Evolutionary conservation across 2,113 vertebrate genomes (phyloP).

Genomic region (Taxidea taxus): DNA sequence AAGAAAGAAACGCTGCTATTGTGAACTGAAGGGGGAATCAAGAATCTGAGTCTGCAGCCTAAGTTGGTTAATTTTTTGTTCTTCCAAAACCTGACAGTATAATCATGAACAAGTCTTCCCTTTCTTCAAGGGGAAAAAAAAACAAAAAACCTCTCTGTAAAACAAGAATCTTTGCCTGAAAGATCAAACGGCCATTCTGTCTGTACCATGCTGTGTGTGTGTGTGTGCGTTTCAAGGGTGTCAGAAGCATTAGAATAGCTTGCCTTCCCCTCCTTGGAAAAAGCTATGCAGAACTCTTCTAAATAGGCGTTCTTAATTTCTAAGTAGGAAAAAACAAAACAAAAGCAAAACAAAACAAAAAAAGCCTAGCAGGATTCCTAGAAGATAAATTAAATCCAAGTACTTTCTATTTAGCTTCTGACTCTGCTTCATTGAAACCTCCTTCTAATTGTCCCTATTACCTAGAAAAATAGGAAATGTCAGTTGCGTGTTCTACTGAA

Average conservation of each 20-base stretch:
- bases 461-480: constrained; percentile 29
- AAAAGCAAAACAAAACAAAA: not conserved
- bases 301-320: not conserved
- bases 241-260: not conserved
- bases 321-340: not conserved
- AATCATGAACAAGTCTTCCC: not conserved
- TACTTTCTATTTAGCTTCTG: constrained; percentile 56
- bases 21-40: not conserved
- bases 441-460: constrained; percentile 50
- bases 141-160: not conserved
- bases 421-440: not conserved
- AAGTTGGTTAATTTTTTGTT: constrained; percentile 1
- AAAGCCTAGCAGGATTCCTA: not conserved
- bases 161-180: not conserved
- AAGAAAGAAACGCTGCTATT: not conserved
- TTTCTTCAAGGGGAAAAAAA: not conserved
- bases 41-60: not conserved
- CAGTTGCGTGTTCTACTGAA: not conserved
- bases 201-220: too few species aligned
- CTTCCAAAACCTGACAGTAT: not conserved
- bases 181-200: not conserved
- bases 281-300: not conserved
- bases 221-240: not conserved
- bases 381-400: constrained; percentile 32
- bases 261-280: not conserved